Base-by-base conservation (phyloP, 2,888 invertebrate genomes). In the Andrena fulva region DNA sequence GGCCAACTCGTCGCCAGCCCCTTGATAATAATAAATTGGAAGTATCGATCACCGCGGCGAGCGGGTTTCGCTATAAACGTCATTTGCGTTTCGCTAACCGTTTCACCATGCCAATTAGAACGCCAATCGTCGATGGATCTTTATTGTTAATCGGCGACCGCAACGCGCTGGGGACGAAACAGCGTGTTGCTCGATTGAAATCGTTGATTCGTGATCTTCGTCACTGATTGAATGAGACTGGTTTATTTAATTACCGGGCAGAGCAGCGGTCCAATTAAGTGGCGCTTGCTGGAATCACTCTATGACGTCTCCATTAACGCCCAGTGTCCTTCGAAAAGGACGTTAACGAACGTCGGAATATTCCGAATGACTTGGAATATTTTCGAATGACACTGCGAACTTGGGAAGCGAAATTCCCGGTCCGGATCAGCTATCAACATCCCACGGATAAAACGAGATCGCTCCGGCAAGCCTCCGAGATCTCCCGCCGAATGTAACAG, bases 1-100 rank as follows among this genome's bases (percentile, higher is more conserved):
- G 16, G 60, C 77, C 59, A 68, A 75, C 74, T 80, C 56, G 59
- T 31, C n/a, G 16, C 42, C 12, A 42, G 42, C 42, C 63, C 60
- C 75, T 48, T 70, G 77, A 80, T 81, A 85, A 87, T 85, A 87
- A 87, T 85, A 85, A 80, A 81, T 79, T 73, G 70, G 67, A 63
- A 69, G 85, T 27, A 83, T 87, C 77, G 81, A 80, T 81, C 35
- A 2, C 27, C 12, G 8, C 8, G 10, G 16, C 5, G 12, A 16
- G 27, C 10, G 8, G 60, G 68, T 56, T 56, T 24, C 67, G 69
- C 60, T 48, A 35, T 48, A 31, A 73, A 48, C 54, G 54, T 59
- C 33, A 77, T 81, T 86, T 72, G 60, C 68, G 68, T 73, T 42
- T 62, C 75, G 63, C 72, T 64, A 71, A 74, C 54, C 59, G 70